Base-by-base conservation (phyloP, 2,888 invertebrate genomes). In the Hypomecis atomaria region DNA sequence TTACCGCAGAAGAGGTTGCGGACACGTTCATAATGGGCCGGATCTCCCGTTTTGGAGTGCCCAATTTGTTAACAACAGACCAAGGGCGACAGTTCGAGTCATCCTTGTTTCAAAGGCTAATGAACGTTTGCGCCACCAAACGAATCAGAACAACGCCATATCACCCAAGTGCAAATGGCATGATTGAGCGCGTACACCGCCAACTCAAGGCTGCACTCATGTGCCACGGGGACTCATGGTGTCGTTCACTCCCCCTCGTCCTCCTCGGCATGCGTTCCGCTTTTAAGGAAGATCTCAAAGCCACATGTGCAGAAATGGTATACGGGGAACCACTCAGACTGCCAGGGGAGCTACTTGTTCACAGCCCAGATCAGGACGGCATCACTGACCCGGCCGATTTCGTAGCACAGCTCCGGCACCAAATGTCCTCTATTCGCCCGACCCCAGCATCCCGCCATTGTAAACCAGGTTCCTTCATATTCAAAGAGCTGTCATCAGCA, bases 11-110 rank as follows among this genome's bases (percentile, higher is more conserved):
- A 38, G 6, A 9, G 10, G 9, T 9, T 4, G 44, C 44, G 13
- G 49, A 36, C 7, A 37, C 53, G 2, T 43, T 53, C 6, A 42
- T 53, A 5, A n/a, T 7, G 7, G 42, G 53, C 3, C 42, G 53
- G 53, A 53, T 53, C 2, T 23, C 53, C 6, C 42, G 53, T 1
- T 50, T 50, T 8, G 49, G 49, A 10, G 36, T 50, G 1, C 49
- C 49, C 2, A 37, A 36, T 34, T 6, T 36, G 0, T 1, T 50
- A 6, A 50, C 49, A 0, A 50, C 49, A 1, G 49, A 50, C 8
- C 49, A 40, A 40, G 52, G 52, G 0, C 52, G 52, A 5, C 52
- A 53, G 5, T 53, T 53, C 23, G 52, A 53, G 11, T 40, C 40
- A 6, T 10, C 42, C 1, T 6, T 53, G n/a, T 53, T 53, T 9